Base-by-base conservation (phyloP, 1,140 invertebrate species). In the Akabosia matsudoensis region DNA sequence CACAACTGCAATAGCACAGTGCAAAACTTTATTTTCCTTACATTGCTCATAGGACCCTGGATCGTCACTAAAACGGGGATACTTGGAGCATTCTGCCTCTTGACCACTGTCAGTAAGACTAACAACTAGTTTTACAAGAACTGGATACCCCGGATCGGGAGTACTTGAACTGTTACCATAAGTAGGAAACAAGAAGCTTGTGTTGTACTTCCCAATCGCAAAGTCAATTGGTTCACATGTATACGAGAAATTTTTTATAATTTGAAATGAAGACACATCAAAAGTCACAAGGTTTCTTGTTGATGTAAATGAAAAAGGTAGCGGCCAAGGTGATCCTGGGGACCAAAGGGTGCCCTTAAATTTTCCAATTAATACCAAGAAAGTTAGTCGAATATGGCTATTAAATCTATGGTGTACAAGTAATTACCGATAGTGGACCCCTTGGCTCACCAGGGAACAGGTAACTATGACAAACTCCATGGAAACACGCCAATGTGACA, bases 311-410 rank as follows among this genome's bases (percentile, higher is more conserved):
- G 33, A 45, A 34, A 45, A 72, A 4, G 70, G 70, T 16, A 72
- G 10, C 1, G 70, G 70, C 70, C 70, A 72, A 13, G 70, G 70
- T 37, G 70, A 72, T 14, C 70, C 70, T n/a, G 70, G 70, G n/a
- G 70, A 34, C 70, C 70, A 72, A 4, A n/a, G 16, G 16, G 18
- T 7, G 14, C 70, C 70, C 70, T 72, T n/a, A n/a, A n/a, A 34
- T 37, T 10, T 22, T 10, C 26, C 30, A 70, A 72, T 26, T 45
- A 72, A 22, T 72, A 72, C 13, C 67, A 30, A 24, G 34, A 37
- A 22, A 45, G 45, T 72, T 34, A 72, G 26, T 4, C 7, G 30
- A 30, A 67, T 30, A 67, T 30, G 31, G 4, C 26, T 31, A 31
- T 30, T 67, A 30, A 31, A 67, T 13, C 2, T 10, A 30, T 22